phyloP scores from a whole-genome alignment of 2,888 invertebrate species.

The Gonocerus acuteangulatus region DNA sequence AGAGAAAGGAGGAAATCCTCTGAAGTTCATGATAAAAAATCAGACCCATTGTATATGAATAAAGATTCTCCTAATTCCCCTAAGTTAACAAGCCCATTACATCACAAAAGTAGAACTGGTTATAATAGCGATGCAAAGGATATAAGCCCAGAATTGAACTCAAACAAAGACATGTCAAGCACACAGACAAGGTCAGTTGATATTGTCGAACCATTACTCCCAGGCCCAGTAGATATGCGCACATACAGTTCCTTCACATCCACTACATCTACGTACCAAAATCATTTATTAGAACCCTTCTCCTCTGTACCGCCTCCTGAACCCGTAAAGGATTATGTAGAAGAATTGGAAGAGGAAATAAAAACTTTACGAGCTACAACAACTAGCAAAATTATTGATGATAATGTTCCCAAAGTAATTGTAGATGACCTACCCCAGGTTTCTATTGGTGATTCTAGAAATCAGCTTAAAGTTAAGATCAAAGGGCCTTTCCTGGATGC shows the following conservation, averaged over 20 bases:
- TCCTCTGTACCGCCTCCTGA: constrained; percentile 47
- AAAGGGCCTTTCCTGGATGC: constrained; percentile 78
- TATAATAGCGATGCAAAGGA: constrained; percentile 2
- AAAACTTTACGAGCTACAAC: constrained; percentile 32
- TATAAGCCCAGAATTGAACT: constrained; percentile 18
- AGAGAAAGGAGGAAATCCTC: constrained; percentile 69
- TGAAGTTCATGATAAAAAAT: constrained; percentile 56
- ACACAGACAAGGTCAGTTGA: constrained; percentile 36
- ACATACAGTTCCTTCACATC: constrained; percentile 63
- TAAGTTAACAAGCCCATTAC: constrained; percentile 49
- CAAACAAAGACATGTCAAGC: constrained; percentile 48
- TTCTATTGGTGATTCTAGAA: constrained; percentile 69
- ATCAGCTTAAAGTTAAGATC: constrained; percentile 82
- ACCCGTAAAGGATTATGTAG: constrained; percentile 50
- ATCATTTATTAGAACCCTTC: constrained; percentile 40
- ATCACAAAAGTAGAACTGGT: constrained; percentile 40
- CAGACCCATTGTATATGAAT: constrained; percentile 48
- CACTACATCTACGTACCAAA: constrained; percentile 48
- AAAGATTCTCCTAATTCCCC: constrained; percentile 52
- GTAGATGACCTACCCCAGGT: constrained; percentile 47
- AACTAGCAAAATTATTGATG: constrained; percentile 29
- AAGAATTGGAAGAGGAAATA: constrained; percentile 37
- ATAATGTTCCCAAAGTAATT: constrained; percentile 3
- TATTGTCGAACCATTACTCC: constrained; percentile 50
- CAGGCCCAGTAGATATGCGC: constrained; percentile 84